These are phyloP conservation scores for Cassiopea xamachana DNA, from an alignment of 30 jellyfish, hydroid and myxozoan genomes.

Conservation along the genomic window DNA sequence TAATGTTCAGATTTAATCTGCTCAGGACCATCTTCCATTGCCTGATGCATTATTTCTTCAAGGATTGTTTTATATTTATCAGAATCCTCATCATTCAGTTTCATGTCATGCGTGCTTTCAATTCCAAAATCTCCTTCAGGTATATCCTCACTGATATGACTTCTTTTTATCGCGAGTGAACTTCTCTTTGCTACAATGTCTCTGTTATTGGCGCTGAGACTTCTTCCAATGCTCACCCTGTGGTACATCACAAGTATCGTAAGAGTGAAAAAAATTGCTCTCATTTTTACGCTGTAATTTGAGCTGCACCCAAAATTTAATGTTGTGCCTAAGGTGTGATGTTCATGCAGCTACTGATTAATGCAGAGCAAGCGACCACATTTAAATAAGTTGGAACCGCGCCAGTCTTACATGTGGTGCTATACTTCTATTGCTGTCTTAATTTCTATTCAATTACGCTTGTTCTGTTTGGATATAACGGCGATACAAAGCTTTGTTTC, in stretches of 20 bases:
- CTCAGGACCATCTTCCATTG: not conserved
- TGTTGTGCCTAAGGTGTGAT: not conserved
- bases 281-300: not conserved
- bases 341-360: not conserved
- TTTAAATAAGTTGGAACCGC: not conserved
- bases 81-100: not conserved
- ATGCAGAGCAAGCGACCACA: not conserved
- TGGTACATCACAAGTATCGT: not conserved
- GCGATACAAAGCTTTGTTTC: constrained; percentile 44
- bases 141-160: not conserved
- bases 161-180: not conserved
- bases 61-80: not conserved
- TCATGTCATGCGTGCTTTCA: not conserved
- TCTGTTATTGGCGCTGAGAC: not conserved
- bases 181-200: not conserved
- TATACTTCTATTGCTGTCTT: not conserved
- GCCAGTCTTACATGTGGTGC: not conserved
- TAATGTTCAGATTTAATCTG: not conserved
- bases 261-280: not conserved
- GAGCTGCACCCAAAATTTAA: not conserved
- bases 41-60: not conserved
- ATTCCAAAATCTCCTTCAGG: not conserved
- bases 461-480: constrained; percentile 7
- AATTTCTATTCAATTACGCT: constrained; percentile 17
- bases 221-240: not conserved